Evolutionary conservation across 1,140 invertebrate species (phyloP).

Genomic region (Steinernema khuongi): DNA sequence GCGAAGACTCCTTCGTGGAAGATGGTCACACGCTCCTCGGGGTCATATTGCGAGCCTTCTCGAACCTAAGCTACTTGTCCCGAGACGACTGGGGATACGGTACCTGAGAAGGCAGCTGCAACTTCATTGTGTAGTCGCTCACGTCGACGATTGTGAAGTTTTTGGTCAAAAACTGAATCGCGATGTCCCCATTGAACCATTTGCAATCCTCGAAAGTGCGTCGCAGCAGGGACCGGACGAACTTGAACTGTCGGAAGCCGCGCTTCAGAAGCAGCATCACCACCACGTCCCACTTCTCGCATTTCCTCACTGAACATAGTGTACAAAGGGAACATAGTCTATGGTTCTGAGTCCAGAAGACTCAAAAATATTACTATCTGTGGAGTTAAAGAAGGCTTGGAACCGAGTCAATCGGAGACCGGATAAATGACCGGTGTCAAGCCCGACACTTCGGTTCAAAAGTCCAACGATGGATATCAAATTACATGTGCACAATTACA

Average conservation of each 20-base stretch:
- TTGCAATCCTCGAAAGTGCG: not conserved
- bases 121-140: not conserved
- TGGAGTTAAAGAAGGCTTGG: too few relatives aligned
- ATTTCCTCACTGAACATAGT: not conserved
- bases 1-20: not conserved
- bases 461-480: too few relatives aligned
- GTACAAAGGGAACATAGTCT: not conserved
- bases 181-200: not conserved
- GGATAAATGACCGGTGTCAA: too few relatives aligned
- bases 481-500: too few relatives aligned
- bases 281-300: not conserved
- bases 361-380: too few relatives aligned
- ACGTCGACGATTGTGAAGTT: conserved; percentile 7
- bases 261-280: not conserved
- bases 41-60: not conserved
- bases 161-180: not conserved
- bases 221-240: not conserved
- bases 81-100: not conserved
- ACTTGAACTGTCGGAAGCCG: not conserved
- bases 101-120: not conserved
- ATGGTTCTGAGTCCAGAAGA: too few relatives aligned
- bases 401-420: too few relatives aligned
- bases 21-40: not conserved
- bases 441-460: not conserved
- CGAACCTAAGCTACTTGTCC: not conserved